Evolutionary conservation across 2,888 invertebrate species (phyloP).

Genomic region (Sinhomidia bicolor): DNA sequence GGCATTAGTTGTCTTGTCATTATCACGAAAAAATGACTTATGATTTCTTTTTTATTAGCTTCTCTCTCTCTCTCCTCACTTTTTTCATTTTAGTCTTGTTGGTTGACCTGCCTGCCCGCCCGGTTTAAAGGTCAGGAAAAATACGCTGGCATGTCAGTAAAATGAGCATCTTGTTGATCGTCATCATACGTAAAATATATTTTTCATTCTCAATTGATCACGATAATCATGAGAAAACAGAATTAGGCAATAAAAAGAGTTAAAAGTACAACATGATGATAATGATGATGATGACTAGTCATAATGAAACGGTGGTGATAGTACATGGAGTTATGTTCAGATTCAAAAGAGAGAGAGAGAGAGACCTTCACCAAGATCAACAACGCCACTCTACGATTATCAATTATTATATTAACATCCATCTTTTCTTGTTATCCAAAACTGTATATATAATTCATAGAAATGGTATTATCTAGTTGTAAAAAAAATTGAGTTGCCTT

Average conservation of each 20-base stretch:
- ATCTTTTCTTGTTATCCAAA: neutral
- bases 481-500: too few relatives aligned
- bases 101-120: constrained; percentile 28
- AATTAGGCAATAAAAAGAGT: constrained; percentile 50
- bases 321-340: too few relatives aligned
- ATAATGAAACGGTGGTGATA: constrained; percentile 30
- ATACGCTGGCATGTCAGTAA: constrained; percentile 44
- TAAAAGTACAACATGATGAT: too few relatives aligned
- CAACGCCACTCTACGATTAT: constrained; percentile 30
- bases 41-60: too few relatives aligned
- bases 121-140: constrained; percentile 44
- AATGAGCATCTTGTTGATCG: constrained; percentile 15
- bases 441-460: neutral
- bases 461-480: neutral
- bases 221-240: constrained; percentile 36
- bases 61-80: neutral
- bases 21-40: too few relatives aligned
- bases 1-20: too few relatives aligned
- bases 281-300: neutral
- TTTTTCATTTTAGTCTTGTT: constrained; percentile 18
- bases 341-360: too few relatives aligned
- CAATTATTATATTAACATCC: constrained; percentile 23
- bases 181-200: neutral
- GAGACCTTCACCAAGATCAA: constrained; percentile 65
- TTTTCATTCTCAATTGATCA: constrained; percentile 2